A percentile compares a stretch with the other conserved stretches of the same genome.
Conservation (phyloP, 1,140 invertebrate genomes). For the Sminthurinus signatus region DNA sequence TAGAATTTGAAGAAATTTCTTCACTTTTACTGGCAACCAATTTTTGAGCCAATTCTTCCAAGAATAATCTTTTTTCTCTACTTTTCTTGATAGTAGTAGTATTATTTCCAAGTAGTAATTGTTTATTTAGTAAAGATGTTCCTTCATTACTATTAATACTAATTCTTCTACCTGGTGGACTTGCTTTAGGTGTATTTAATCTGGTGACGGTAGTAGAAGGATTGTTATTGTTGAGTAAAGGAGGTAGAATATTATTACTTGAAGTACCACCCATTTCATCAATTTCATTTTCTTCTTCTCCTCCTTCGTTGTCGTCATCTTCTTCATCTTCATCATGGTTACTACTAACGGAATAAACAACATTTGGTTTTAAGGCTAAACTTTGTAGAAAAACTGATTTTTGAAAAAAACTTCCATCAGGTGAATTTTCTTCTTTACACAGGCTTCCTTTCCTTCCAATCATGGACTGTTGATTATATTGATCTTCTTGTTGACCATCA, state of each 20-base stretch:
- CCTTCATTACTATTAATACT: background rate
- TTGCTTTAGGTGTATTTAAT: background rate
- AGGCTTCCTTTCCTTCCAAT: background rate
- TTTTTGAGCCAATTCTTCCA: slow-evolving; percentile 23
- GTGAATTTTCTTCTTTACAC: background rate
- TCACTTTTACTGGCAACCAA: slow-evolving; percentile 17
- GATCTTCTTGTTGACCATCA: background rate
- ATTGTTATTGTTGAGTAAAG: no score
- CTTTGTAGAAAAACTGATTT: slow-evolving; percentile 46
- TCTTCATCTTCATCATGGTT: no score
- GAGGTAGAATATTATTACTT: background rate
- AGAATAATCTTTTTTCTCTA: slow-evolving; percentile 7
- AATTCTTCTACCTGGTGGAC: background rate
- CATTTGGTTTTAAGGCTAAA: slow-evolving; percentile 45
- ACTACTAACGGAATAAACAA: slow-evolving; percentile 17
- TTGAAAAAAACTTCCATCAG: background rate
- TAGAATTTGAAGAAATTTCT: slow-evolving; percentile 20
- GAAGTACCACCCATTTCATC: no score
- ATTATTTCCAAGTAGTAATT: background rate
- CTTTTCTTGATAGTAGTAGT: background rate
- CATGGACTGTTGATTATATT: no score
- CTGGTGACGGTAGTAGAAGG: no score
- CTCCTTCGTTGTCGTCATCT: no score
- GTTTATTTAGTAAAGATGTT: no score
- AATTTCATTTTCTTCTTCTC: no score